phyloP scores from a whole-genome alignment of 2,888 invertebrate genomes.

The Pollenia griseotomentosa region DNA sequence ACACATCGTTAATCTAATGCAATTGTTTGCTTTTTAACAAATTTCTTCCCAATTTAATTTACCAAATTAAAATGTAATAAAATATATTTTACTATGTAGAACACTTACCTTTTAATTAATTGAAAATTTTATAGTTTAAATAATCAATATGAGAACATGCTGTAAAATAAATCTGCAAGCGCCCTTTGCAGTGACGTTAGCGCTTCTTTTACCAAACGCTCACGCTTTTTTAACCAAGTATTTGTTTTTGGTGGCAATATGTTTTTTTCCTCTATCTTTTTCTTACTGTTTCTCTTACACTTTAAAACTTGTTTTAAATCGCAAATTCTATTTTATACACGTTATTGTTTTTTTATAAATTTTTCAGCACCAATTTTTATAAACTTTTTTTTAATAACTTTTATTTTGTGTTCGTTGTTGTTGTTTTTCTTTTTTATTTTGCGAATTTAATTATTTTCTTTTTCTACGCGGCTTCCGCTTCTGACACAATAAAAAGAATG shows the following conservation, averaged over 20 bases:
- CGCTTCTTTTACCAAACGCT: constrained; percentile 1
- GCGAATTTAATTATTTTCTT: constrained; percentile 8
- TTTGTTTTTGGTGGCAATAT: constrained; percentile 15
- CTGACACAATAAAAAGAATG: constrained; percentile 11
- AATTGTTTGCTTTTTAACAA: too few species aligned
- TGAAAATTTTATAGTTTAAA: too few species aligned
- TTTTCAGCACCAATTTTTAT: constrained; percentile 1
- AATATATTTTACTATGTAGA: too few species aligned
- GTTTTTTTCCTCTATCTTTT: not conserved
- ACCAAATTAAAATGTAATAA: too few species aligned
- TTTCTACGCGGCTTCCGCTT: constrained; percentile 42
- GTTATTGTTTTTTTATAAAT: constrained; percentile 14
- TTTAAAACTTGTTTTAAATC: constrained; percentile 41
- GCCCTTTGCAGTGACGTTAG: not conserved
- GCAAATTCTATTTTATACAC: constrained; percentile 30
- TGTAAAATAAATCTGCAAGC: not conserved
- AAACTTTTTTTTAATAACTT: not conserved
- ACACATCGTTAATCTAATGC: too few species aligned
- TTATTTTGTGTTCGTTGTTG: not conserved
- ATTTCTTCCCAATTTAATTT: too few species aligned
- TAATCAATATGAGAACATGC: not conserved
- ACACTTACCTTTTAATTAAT: too few species aligned
- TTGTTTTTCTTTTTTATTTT: not conserved
- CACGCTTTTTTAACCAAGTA: constrained; percentile 23
- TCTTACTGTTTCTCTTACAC: constrained; percentile 9